phyloP scores from a whole-genome alignment of 2,888 invertebrate species.

The Volucella inflata region DNA sequence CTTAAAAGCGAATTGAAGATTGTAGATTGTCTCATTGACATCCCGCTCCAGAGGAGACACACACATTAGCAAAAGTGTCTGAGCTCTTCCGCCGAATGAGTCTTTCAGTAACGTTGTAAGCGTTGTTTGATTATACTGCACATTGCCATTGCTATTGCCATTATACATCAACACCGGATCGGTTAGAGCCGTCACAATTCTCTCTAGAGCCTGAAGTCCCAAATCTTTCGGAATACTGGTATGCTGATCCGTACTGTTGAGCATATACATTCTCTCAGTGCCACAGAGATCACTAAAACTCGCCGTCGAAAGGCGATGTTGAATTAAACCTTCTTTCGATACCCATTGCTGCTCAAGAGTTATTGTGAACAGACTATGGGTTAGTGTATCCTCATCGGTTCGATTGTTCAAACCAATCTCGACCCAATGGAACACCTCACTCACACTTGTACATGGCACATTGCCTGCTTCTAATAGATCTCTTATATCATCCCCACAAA shows the following conservation, averaged over 20 bases:
- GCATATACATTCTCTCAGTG: conserved; percentile 84
- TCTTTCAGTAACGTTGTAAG: conserved; percentile 89
- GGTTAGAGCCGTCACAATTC: conserved; percentile 86
- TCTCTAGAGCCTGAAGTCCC: conserved; percentile 88
- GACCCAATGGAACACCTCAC: conserved; percentile 89
- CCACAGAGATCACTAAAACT: conserved; percentile 89
- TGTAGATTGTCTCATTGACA: conserved; percentile 88
- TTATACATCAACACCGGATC: conserved; percentile 82
- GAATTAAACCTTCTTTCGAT: conserved; percentile 87
- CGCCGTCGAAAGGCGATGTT: conserved; percentile 89
- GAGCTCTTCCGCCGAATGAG: conserved; percentile 90
- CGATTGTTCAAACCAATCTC: conserved; percentile 87
- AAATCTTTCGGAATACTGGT: conserved; percentile 86
- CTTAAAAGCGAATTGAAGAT: conserved; percentile 87
- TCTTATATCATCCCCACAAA: conserved; percentile 88
- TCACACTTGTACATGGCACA: conserved; percentile 86
- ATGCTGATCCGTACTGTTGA: conserved; percentile 84
- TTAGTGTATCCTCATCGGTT: conserved; percentile 84
- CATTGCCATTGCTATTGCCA: conserved; percentile 82
- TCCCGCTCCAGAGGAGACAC: conserved; percentile 89
- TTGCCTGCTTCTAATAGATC: conserved; percentile 85
- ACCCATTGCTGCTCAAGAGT: conserved; percentile 91
- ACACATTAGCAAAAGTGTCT: conserved; percentile 89
- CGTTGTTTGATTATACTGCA: conserved; percentile 86
- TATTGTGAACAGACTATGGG: conserved; percentile 89